Base-by-base conservation (phyloP, 2,113 vertebrate species). In the Cyrtonyx montezumae region DNA sequence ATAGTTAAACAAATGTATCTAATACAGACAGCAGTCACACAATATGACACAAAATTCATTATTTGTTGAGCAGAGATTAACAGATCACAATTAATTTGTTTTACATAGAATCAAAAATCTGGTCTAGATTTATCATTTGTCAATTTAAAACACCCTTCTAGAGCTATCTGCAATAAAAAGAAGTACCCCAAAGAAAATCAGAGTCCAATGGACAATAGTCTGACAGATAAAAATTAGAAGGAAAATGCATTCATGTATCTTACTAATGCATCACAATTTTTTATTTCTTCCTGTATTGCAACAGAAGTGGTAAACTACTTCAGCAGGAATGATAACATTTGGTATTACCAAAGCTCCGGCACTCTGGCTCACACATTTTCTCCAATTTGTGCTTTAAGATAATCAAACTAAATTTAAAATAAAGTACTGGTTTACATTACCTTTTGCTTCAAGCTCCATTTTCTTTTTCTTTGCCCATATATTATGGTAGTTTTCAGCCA, bases 381-480 rank as follows among this genome's bases (percentile, higher is more conserved):
- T 75, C 26, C 83, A 74, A 88, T 40, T 30, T 3, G 16, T 40
- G 36, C 71, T 8, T 32, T 51, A 85, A 55, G 2, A 2, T 37
- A 55, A n/a, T 45, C 18, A 79, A 14, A 71, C 21, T 67, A 28
- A 91, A 79, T 8, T 70, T 91, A 56, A 79, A 90, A 76, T n/a
- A 76, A 26, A 55, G 6, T 45, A 81, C 1, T 46, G 63, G 43
- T 22, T 81, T 55, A 40, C 21, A 42, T 87, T 97, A 99, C 99
- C 99, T 99, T 99, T 99, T 91, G 98, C 98, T 97, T 99, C 99
- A 74, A 99, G 97, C 55, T 99, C 99, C 79, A 98, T 87, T 91
- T 99, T 99, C 98, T 99, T 99, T 96, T 99, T 99, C 96, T 98
- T 99, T 67, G 99, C 99, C 99, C 99, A 99, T 93, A 98, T 99